Percentiles rank a stretch among this genome's conserved stretches.
These are phyloP conservation scores for Hyppa rectilinea DNA, from an alignment of 2,888 invertebrate genomes.

Conservation along the genomic window DNA sequence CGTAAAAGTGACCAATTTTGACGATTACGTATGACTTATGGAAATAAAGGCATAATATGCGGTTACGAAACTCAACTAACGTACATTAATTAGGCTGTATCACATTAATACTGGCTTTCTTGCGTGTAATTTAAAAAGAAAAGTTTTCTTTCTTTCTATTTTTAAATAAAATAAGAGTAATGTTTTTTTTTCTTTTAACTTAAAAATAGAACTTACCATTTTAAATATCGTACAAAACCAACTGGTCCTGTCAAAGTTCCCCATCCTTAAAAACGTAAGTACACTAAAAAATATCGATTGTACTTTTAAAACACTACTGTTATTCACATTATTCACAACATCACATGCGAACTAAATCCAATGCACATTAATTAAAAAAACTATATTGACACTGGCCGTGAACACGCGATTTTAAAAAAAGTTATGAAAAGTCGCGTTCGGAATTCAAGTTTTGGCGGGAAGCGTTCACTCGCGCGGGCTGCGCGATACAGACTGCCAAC, in stretches of 20 bases:
- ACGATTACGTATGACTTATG: conserved; percentile 70
- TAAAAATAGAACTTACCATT: conserved; percentile 82
- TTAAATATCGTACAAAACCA: conserved; percentile 76
- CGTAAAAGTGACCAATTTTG: conserved; percentile 70
- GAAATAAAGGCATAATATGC: conserved; percentile 66
- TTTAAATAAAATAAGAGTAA: too few species aligned
- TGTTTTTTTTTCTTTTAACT: conserved; percentile 10
- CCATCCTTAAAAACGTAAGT: conserved; percentile 79
- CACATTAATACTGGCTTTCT: conserved; percentile 48
- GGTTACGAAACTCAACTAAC: conserved; percentile 67
- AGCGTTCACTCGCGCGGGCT: conserved; percentile 85
- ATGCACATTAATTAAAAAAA: conserved; percentile 72
- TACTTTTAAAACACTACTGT: conserved; percentile 75
- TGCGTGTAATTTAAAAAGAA: conserved; percentile 51
- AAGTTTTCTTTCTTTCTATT: too few species aligned
- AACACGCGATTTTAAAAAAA: conserved; percentile 78
- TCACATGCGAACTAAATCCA: conserved; percentile 74
- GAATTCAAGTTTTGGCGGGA: conserved; percentile 85
- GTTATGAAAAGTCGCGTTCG: conserved; percentile 75
- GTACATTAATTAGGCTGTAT: conserved; percentile 61
- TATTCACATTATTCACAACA: conserved; percentile 87
- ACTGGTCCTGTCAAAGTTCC: conserved; percentile 83
- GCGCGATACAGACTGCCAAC: conserved; percentile 89
- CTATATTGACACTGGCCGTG: conserved; percentile 77
- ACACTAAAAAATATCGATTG: conserved; percentile 77